Evolutionary conservation across 1,140 invertebrate species (phyloP), one percentile per base, ranked within the genome.

Genomic region (Artemia franciscana): DNA sequence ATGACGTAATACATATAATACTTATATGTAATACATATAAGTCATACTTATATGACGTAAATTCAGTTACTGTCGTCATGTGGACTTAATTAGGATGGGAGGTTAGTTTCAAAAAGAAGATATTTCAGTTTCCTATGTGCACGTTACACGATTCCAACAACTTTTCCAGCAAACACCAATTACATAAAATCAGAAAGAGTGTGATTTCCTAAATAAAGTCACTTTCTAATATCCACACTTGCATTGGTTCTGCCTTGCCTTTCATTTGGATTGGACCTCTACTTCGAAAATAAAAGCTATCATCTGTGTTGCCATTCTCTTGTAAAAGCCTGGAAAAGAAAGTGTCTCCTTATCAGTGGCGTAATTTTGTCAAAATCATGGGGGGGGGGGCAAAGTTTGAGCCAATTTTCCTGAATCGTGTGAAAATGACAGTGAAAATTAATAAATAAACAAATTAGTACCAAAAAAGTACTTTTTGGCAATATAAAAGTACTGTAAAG

Each of bases 211-310:
- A 51, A 15, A 51, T 51, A 3, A 15, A 51, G 21, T 63, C 60
- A 25, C 67, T 65, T 39, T 64, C 61, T 59, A 96, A 74, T 74
- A 93, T 89, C 85, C 89, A 95, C 12, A 91, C 88, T 68, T 91
- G 82, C 91, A 96, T 96, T 2, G 91, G 90, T 65, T 90, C 86
- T 1, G 85, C 84, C 74, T 91, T 91, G 26, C 91, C 92, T 75
- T 95, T 93, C 89, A 93, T 96, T n/a, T 73, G 72, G 2, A 95
- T 82, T 30, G 85, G 84, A 5, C 91, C 92, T 64, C 91, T 80
- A 69, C 88, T 86, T 24, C 86, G 84, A 67, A 96, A 81, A 62
- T 86, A 74, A 71, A 95, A 94, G 65, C 85, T 80, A 3, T 85
- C 82, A 71, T 95, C 88, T 67, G 78, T 80, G 73, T 93, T 93